These are phyloP conservation scores for Dryobota labecula DNA, from an alignment of 2,888 invertebrate genomes.

Conservation along the genomic window DNA sequence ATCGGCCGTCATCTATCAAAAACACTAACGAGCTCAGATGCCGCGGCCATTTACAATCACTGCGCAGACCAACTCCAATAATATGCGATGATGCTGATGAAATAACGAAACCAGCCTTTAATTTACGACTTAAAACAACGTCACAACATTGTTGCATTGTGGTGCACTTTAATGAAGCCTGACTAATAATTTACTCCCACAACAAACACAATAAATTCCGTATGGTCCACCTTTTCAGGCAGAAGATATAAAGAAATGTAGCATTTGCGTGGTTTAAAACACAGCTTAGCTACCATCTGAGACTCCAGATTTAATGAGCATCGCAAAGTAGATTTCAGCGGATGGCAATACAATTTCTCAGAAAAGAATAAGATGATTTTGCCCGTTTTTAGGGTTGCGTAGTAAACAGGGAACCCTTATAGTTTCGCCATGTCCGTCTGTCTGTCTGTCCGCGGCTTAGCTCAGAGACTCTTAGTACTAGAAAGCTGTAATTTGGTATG, in stretches of 20 bases:
- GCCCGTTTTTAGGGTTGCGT: too few relatives aligned
- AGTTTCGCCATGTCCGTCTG: too few relatives aligned
- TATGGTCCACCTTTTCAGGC: slow-evolving; percentile 5
- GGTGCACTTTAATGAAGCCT: slow-evolving; percentile 55
- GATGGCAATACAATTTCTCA: neutral
- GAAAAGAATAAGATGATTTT: neutral
- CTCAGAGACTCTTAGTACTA: too few relatives aligned
- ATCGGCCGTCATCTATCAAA: slow-evolving; percentile 90
- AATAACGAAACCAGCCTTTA: slow-evolving; percentile 75
- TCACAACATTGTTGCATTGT: slow-evolving; percentile 75
- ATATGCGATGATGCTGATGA: slow-evolving; percentile 85
- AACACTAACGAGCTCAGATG: slow-evolving; percentile 89
- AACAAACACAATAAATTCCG: slow-evolving; percentile 30
- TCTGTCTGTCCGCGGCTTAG: too few relatives aligned
- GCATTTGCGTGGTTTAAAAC: neutral
- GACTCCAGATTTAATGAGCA: slow-evolving; percentile 11
- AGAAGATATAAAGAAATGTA: slow-evolving; percentile 14
- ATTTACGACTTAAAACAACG: slow-evolving; percentile 74
- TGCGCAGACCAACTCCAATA: slow-evolving; percentile 79
- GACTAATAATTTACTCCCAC: slow-evolving; percentile 48
- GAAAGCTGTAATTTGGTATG: too few relatives aligned
- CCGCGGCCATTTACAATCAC: slow-evolving; percentile 87
- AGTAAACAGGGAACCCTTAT: too few relatives aligned
- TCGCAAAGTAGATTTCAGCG: neutral
- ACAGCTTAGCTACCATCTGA: neutral